phyloP scores from a whole-genome alignment of 2,888 invertebrate genomes.

The Lathronympha strigana region DNA sequence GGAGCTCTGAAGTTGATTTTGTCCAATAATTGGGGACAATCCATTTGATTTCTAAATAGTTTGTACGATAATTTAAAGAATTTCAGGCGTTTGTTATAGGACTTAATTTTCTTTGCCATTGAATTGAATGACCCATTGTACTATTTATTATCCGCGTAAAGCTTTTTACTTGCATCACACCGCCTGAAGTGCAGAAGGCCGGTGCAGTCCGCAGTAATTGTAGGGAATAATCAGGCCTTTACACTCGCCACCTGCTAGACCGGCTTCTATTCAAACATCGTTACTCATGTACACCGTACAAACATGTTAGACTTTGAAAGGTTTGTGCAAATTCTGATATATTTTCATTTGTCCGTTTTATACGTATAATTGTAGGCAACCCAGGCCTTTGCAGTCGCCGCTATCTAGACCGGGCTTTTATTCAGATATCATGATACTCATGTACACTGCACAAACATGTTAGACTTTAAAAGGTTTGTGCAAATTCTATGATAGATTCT shows the following conservation, averaged over 20 bases:
- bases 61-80: no score
- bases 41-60: no score
- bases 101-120: no score
- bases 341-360: no score
- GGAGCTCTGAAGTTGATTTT: no score
- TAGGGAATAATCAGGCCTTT: constrained; percentile 43
- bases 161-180: constrained; percentile 20
- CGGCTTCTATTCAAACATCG: constrained; percentile 7
- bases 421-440: constrained; percentile 11
- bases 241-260: constrained; percentile 23
- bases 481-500: no score
- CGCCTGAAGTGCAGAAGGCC: constrained; percentile 26
- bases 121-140: no score
- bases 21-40: no score
- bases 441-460: not conserved
- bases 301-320: not conserved
- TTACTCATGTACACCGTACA: constrained; percentile 6
- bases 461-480: no score
- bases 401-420: constrained; percentile 3
- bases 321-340: no score
- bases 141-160: not conserved
- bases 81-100: no score
- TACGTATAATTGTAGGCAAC: constrained; percentile 44
- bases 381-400: constrained; percentile 39
- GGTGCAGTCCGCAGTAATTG: constrained; percentile 43